A percentile compares a stretch with the other conserved stretches of the same genome.
Conservation (phyloP, 2,888 invertebrate species). For the Lasioglossum zephyrum region DNA sequence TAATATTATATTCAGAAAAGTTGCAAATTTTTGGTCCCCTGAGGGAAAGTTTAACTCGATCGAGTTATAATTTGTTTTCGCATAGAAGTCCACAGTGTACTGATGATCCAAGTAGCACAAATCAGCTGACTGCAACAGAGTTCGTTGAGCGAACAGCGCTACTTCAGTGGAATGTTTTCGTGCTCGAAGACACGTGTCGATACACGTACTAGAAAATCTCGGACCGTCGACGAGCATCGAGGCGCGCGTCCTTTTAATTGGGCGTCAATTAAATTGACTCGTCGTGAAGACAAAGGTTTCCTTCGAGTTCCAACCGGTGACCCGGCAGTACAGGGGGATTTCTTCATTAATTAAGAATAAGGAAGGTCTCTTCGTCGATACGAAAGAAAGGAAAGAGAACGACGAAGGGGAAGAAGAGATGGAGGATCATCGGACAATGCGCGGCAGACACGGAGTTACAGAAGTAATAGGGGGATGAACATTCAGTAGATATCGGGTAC, state of each 20-base stretch:
- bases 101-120: not conserved
- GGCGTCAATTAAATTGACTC: constrained; percentile 2
- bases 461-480: constrained; percentile 20
- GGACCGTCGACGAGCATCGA: not conserved
- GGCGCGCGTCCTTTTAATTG: not conserved
- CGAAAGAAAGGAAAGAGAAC: not conserved
- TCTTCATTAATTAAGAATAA: constrained; percentile 17
- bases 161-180: not conserved
- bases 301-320: not conserved
- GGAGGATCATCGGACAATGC: constrained; percentile 22
- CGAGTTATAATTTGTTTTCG: no score
- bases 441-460: constrained; percentile 16
- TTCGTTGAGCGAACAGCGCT: not conserved
- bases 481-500: not conserved
- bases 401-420: no score
- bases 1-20: no score
- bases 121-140: not conserved
- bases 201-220: not conserved
- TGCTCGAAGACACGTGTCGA: not conserved
- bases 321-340: not conserved
- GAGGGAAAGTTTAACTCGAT: no score
- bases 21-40: no score
- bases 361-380: not conserved
- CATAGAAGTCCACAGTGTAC: not conserved
- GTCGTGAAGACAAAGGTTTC: not conserved